Evolutionary conservation across 2,113 vertebrate species (phyloP), one percentile per base, ranked within the genome.

Genomic region (Hiodon alosoides): DNA sequence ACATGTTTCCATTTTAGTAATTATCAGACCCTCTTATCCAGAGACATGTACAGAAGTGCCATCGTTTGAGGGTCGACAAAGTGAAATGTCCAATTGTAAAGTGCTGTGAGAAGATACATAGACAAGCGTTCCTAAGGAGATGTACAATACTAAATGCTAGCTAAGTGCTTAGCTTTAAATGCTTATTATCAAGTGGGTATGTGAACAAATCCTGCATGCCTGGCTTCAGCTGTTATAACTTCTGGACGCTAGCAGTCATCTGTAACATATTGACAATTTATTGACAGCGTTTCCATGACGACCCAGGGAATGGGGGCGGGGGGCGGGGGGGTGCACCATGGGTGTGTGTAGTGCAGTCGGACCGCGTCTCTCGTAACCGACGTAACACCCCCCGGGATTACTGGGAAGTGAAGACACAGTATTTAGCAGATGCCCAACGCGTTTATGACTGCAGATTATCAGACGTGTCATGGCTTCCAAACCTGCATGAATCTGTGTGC

Each of bases 261-360:
- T 77, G 17, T 50, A 75, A 69, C 71, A 78, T 83, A 82, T 67
- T 84, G 76, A 76, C 46, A 53, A 78, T 74, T 71, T 82, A 79
- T 78, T 81, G 77, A 75, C 65, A 83, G 69, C 50, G 82, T 83
- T 66, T 64, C 86, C 71, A 84, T 84, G 80, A 79, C 76, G 73
- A 89, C 13, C 54, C 8, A 76, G 2, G 31, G 31, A 31, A 0
- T 31, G 31, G 31, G 31, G 31, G 31, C 1, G 31, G 31, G 31
- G 31, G 31, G 31, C 1, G 31, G 31, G 31, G 58, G 55, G 76
- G 68, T 53, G 73, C 79, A 48, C 71, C 71, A 53, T 65, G n/a
- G 47, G 5, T 71, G 51, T 51, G 70, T 7, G 50, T 71, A 62
- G 55, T 31, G 53, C 59, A 62, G 31, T 31, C 69, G 69, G 53